Percentiles rank a stretch among this genome's conserved stretches.
Evolutionary conservation across 2,113 vertebrate species (phyloP).

Genomic region (Mobula birostris): DNA sequence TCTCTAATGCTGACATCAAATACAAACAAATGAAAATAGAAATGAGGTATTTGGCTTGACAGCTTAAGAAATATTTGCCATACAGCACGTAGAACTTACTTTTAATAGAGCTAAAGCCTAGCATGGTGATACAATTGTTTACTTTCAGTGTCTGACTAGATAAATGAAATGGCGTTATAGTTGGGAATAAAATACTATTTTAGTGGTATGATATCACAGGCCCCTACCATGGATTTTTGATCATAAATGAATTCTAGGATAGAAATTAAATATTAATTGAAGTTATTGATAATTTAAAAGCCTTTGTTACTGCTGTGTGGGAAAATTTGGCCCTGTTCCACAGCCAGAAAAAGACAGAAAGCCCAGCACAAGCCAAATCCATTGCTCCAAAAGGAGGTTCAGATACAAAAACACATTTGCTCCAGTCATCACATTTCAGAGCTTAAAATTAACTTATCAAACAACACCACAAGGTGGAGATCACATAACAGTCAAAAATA

Average conservation of each 20-base stretch:
- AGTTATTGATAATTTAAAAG: not conserved
- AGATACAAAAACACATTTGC: not conserved
- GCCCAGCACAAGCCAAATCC: not conserved
- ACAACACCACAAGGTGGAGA: conserved; percentile 29
- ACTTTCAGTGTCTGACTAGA: not conserved
- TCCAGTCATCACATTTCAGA: not conserved
- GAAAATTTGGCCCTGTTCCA: not conserved
- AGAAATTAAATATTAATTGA: not conserved
- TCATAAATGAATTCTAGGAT: not conserved
- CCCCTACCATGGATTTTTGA: not conserved
- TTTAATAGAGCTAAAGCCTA: not conserved
- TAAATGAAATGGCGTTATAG: not conserved
- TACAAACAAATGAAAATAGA: not conserved
- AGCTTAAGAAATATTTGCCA: not conserved
- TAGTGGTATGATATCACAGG: not conserved
- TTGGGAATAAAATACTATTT: not conserved
- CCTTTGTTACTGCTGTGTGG: not conserved
- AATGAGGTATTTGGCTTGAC: not conserved
- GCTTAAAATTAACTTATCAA: conserved; percentile 28
- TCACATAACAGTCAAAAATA: conserved; percentile 1
- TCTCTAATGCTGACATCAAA: not conserved
- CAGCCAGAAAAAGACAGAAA: not conserved
- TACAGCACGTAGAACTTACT: not conserved
- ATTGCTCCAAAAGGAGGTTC: conserved; percentile 14
- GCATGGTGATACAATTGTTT: not conserved